These are phyloP conservation scores for Eutolmus rufibarbis DNA, from an alignment of 2,888 invertebrate species.

Conservation along the genomic window DNA sequence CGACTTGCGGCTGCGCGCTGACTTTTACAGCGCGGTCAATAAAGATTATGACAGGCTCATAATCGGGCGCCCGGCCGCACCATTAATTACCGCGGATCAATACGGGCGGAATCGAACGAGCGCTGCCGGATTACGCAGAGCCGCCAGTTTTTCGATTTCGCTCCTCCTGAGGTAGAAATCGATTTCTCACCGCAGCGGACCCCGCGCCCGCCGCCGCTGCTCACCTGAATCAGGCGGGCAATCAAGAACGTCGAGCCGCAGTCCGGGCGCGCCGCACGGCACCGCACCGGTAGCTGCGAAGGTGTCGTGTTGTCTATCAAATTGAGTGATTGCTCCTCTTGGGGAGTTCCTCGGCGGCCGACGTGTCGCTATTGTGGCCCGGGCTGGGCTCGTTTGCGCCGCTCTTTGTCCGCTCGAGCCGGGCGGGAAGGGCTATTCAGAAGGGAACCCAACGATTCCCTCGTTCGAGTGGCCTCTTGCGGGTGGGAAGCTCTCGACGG, in stretches of 20 bases:
- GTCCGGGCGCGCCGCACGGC: background rate
- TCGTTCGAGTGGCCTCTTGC: background rate
- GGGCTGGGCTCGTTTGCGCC: background rate
- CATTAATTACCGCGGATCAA: slow-evolving; percentile 7
- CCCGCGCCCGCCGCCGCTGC: background rate
- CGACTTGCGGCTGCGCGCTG: background rate
- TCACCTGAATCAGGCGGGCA: background rate
- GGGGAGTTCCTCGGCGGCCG: background rate
- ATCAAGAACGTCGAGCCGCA: background rate
- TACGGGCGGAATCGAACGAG: background rate
- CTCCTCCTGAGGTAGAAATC: background rate
- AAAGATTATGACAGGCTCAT: slow-evolving; percentile 17
- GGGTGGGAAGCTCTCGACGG: background rate
- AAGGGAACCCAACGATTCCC: background rate
- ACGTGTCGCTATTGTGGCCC: slow-evolving; percentile 8
- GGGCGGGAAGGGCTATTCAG: background rate
- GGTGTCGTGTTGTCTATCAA: slow-evolving; percentile 37
- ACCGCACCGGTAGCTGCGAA: slow-evolving; percentile 21
- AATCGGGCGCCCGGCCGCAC: background rate
- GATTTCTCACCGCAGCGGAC: background rate
- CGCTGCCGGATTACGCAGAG: slow-evolving; percentile 18
- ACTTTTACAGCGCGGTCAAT: slow-evolving; percentile 23
- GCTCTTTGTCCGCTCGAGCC: background rate
- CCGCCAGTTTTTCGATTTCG: background rate
- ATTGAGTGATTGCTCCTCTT: slow-evolving; percentile 35